A percentile compares a stretch with the other conserved stretches of the same genome.
Evolutionary conservation across 2,888 invertebrate species (phyloP).

Genomic region (Xanthia togata): DNA sequence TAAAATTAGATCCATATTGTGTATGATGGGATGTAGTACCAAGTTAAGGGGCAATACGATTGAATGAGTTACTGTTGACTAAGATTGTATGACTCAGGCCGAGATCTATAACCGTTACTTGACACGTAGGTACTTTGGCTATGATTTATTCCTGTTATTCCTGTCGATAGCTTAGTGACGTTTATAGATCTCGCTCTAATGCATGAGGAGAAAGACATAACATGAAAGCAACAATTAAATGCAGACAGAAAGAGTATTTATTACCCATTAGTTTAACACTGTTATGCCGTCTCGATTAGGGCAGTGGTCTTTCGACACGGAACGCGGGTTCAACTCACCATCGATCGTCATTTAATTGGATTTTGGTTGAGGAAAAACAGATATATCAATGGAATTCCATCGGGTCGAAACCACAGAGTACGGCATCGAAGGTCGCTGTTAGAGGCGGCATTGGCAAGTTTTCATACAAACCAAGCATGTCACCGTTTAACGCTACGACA

Average conservation of each 20-base stretch:
- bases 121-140: no score
- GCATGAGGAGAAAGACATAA: neutral
- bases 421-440: neutral
- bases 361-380: constrained; percentile 12
- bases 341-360: constrained; percentile 10
- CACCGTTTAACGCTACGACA: neutral
- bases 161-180: no score
- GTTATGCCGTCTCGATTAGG: neutral
- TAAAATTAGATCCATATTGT: constrained; percentile 16
- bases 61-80: neutral
- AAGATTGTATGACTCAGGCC: neutral
- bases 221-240: neutral
- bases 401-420: neutral
- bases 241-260: neutral
- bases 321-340: neutral
- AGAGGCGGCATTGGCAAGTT: neutral
- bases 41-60: no score
- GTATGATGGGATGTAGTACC: no score
- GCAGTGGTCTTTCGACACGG: neutral
- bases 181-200: no score
- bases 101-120: no score
- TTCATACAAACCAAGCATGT: neutral
- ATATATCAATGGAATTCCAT: neutral
- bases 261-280: neutral
- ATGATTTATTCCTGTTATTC: no score